phyloP scores from a whole-genome alignment of 37 sponge, comb jelly and placozoan genomes.

The Ianthella basta region DNA sequence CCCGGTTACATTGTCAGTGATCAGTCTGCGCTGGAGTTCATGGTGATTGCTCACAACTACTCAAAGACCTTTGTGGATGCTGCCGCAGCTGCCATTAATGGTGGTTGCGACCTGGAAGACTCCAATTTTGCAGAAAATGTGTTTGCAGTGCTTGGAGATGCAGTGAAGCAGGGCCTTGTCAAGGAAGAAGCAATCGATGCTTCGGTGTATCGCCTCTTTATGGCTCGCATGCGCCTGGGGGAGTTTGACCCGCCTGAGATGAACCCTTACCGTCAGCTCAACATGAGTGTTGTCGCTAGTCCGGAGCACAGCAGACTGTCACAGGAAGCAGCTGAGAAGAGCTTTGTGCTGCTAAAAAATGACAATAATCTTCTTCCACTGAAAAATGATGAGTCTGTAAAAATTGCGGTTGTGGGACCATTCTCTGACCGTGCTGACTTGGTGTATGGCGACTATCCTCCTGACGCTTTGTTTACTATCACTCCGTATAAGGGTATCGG shows the following conservation, averaged over 20 bases:
- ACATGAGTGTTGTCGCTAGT: conserved; percentile 36
- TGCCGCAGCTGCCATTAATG: conserved; percentile 46
- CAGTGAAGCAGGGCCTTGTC: conserved; percentile 46
- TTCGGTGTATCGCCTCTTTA: conserved; percentile 29
- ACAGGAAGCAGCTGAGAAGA: conserved; percentile 29
- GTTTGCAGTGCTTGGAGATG: conserved; percentile 43
- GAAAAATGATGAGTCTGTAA: conserved; percentile 19
- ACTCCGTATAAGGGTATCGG: conserved; percentile 10
- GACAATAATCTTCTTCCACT: conserved; percentile 31
- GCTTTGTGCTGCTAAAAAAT: conserved; percentile 47
- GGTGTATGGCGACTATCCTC: conserved; percentile 39
- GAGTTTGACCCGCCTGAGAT: conserved; percentile 46
- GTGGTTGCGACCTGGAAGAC: conserved; percentile 54
- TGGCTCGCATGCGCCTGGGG: conserved; percentile 40
- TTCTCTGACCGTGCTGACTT: conserved; percentile 40
- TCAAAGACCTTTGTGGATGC: conserved; percentile 15
- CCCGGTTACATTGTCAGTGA: conserved; percentile 56
- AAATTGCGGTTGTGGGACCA: conserved; percentile 48
- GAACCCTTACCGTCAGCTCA: conserved; percentile 58
- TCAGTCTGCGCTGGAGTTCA: conserved; percentile 38
- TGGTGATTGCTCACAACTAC: conserved; percentile 50
- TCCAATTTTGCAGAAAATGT: conserved; percentile 46
- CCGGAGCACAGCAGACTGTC: conserved; percentile 39
- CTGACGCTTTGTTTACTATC: conserved; percentile 28
- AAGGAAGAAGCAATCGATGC: not conserved